phyloP scores from a whole-genome alignment of 2,888 invertebrate species.

The Tenthredo scrophulariae region DNA sequence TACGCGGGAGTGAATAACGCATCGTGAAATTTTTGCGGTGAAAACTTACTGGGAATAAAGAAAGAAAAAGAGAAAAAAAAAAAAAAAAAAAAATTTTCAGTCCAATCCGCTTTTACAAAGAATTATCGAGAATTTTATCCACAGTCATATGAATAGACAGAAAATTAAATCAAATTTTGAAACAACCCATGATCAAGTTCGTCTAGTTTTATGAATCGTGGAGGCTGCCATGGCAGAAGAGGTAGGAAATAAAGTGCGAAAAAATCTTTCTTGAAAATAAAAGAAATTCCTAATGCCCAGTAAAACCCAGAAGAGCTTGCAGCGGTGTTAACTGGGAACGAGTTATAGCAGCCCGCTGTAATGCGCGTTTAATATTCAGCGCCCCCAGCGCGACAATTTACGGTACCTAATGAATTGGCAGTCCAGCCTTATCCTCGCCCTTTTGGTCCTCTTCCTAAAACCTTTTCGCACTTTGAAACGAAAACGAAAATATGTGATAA shows the following conservation, averaged over 20 bases:
- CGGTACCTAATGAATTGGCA: slow-evolving; percentile 77
- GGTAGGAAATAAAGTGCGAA: neutral
- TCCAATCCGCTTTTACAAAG: neutral
- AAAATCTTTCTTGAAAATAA: slow-evolving; percentile 24
- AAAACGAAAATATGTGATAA: neutral
- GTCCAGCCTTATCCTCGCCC: slow-evolving; percentile 62
- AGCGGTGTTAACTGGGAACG: slow-evolving; percentile 72
- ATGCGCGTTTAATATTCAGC: slow-evolving; percentile 76
- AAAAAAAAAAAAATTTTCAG: too few relatives aligned
- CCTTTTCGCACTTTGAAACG: slow-evolving; percentile 3
- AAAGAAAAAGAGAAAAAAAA: too few relatives aligned
- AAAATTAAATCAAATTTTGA: neutral
- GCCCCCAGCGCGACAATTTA: slow-evolving; percentile 75
- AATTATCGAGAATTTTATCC: neutral
- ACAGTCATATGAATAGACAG: neutral
- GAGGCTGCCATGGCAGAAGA: neutral
- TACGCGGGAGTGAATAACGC: slow-evolving; percentile 53
- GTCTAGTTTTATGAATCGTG: neutral
- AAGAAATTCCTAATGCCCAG: slow-evolving; percentile 45
- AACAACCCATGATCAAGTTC: too few relatives aligned
- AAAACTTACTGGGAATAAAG: neutral
- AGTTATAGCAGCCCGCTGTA: slow-evolving; percentile 74
- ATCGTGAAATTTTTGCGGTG: neutral
- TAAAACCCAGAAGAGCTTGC: slow-evolving; percentile 55
- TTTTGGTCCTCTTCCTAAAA: neutral